A percentile compares a stretch with the other conserved stretches of the same genome.
Conservation (phyloP, 2,888 invertebrate species). For the Megaustenia siamemsis region DNA sequence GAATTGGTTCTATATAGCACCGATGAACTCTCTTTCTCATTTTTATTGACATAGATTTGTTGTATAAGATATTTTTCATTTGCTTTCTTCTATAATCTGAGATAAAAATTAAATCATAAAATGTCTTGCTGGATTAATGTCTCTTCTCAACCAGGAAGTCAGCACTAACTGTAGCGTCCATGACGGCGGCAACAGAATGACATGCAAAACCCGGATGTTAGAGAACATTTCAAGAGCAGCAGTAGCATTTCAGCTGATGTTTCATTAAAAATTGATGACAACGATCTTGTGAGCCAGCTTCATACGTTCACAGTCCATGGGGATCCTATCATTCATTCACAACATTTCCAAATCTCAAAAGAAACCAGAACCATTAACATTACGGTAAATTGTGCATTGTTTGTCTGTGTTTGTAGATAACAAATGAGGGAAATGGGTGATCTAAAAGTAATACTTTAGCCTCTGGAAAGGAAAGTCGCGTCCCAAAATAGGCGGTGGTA, state of each 20-base stretch:
- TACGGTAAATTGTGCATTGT: background rate
- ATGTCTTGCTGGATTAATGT: background rate
- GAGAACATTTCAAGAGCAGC: background rate
- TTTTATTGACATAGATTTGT: no score
- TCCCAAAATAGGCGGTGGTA: no score
- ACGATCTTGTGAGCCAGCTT: background rate
- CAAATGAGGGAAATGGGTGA: no score
- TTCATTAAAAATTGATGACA: background rate
- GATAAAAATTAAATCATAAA: no score
- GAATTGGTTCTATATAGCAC: no score
- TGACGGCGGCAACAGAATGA: background rate
- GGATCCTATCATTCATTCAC: background rate
- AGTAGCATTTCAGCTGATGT: background rate
- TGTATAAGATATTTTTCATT: no score
- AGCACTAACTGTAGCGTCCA: background rate
- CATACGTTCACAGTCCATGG: background rate
- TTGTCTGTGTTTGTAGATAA: no score
- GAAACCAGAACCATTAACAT: background rate
- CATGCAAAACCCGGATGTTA: constrained; percentile 29
- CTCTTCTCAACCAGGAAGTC: background rate
- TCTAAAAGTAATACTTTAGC: background rate
- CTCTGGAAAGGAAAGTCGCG: background rate
- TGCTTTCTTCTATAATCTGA: no score
- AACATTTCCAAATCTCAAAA: background rate
- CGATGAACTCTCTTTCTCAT: no score